A percentile compares a stretch with the other conserved stretches of the same genome.
Conservation (phyloP, 2,888 invertebrate species). For the Nomada flava region DNA sequence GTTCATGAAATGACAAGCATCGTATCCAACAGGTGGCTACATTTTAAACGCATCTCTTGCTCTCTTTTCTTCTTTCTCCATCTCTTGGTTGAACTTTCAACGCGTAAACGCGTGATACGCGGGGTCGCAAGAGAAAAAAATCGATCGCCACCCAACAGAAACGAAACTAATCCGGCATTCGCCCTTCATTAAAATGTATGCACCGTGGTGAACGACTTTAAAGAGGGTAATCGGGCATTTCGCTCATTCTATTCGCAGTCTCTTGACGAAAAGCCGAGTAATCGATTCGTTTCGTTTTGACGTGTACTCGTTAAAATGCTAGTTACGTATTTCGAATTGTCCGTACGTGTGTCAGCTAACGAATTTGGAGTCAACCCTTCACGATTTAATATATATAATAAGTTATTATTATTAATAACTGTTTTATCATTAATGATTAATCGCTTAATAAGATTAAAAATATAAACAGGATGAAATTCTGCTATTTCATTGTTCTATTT, state of each 20-base stretch:
- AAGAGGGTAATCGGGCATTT: constrained; percentile 8
- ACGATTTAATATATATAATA: background rate
- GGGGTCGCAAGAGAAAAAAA: constrained; percentile 13
- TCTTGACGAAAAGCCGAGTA: background rate
- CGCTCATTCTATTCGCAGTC: background rate
- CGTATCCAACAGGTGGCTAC: constrained; percentile 63
- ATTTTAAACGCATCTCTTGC: constrained; percentile 47
- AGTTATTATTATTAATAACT: background rate
- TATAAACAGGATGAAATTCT: too few species aligned
- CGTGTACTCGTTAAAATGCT: constrained; percentile 5
- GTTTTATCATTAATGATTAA: background rate
- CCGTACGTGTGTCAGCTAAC: background rate
- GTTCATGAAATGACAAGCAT: constrained; percentile 28
- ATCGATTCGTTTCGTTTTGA: constrained; percentile 22
- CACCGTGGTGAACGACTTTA: background rate
- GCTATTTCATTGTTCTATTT: background rate
- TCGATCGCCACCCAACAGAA: constrained; percentile 38
- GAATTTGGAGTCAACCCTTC: background rate
- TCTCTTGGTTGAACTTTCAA: constrained; percentile 26
- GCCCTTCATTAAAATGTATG: constrained; percentile 43
- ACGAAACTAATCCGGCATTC: constrained; percentile 34
- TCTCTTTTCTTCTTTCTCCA: background rate
- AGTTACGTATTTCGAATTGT: constrained; percentile 7
- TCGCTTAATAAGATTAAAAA: too few species aligned
- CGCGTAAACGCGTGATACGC: constrained; percentile 29